phyloP scores from a whole-genome alignment of 2,797 vertebrate genomes.

The Cryptoblepharus egeriae region DNA sequence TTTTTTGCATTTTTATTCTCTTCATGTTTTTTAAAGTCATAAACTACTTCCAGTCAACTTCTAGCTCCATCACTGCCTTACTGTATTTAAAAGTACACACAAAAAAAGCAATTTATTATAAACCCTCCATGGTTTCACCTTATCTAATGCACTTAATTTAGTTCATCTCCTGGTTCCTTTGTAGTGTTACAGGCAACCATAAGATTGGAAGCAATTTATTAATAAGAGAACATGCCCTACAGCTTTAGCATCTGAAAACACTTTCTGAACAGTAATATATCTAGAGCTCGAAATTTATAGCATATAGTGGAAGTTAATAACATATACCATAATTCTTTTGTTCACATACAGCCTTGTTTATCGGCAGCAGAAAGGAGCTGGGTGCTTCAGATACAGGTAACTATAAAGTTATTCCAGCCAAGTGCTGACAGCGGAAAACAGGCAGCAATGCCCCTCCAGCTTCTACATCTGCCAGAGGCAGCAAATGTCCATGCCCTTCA shows the following conservation, averaged over 20 bases:
- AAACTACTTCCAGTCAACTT: slow-evolving; percentile 61
- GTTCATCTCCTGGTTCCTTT: slow-evolving; percentile 48
- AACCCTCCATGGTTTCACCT: slow-evolving; percentile 46
- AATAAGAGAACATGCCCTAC: slow-evolving; percentile 58
- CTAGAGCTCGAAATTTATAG: slow-evolving; percentile 36
- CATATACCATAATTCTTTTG: slow-evolving; percentile 24
- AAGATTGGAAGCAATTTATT: slow-evolving; percentile 64
- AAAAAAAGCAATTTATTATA: slow-evolving; percentile 55
- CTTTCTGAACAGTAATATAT: slow-evolving; percentile 45
- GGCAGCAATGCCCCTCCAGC: background rate
- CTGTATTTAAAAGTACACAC: slow-evolving; percentile 41
- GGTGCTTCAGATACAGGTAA: background rate
- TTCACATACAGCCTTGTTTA: slow-evolving; percentile 42
- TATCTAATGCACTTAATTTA: slow-evolving; percentile 59
- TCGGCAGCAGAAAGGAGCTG: slow-evolving; percentile 10
- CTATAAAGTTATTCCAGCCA: background rate
- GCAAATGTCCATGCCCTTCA: background rate
- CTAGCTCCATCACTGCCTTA: slow-evolving; percentile 49
- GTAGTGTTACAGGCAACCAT: slow-evolving; percentile 49
- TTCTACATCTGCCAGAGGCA: background rate
- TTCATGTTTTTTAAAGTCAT: slow-evolving; percentile 59
- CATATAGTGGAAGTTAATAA: slow-evolving; percentile 47
- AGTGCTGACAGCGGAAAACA: background rate
- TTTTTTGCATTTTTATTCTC: slow-evolving; percentile 53
- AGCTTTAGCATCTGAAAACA: slow-evolving; percentile 51